Evolutionary conservation across 2,113 vertebrate genomes (phyloP).

Genomic region (Sander vitreus): DNA sequence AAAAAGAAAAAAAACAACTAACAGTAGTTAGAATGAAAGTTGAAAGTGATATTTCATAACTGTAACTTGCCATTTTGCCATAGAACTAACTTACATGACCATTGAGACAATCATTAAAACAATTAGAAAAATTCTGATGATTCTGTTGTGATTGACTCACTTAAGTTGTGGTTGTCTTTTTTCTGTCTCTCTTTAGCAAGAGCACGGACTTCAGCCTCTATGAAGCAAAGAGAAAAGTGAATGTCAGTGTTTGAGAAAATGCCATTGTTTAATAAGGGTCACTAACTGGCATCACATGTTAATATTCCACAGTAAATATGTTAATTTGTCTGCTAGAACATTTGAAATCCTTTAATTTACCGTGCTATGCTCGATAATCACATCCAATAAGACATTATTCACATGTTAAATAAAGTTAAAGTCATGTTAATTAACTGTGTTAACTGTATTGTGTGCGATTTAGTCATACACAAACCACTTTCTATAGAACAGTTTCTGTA

Average conservation of each 20-base stretch:
- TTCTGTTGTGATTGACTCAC: constrained; percentile 82
- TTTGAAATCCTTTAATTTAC: background rate
- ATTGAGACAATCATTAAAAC: background rate
- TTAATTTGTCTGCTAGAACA: background rate
- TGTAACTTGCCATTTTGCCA: background rate
- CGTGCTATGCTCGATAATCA: background rate
- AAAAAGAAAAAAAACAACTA: background rate
- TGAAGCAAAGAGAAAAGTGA: constrained; percentile 10
- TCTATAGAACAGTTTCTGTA: constrained; percentile 5
- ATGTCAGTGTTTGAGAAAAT: background rate
- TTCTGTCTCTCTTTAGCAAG: constrained; percentile 93
- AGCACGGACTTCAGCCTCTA: constrained; percentile 81
- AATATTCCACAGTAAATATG: background rate
- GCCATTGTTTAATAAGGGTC: background rate
- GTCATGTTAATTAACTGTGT: background rate
- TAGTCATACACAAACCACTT: constrained; percentile 61
- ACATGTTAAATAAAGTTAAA: background rate
- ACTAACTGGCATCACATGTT: background rate
- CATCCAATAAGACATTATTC: background rate
- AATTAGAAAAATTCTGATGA: background rate
- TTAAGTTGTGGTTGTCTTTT: constrained; percentile 95
- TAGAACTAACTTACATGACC: background rate
- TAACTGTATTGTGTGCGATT: constrained; percentile 83
- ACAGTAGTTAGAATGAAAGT: background rate
- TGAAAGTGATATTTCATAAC: background rate